These are phyloP conservation scores for Bathynomus jamesi DNA, from an alignment of 1,140 invertebrate species.

Conservation along the genomic window DNA sequence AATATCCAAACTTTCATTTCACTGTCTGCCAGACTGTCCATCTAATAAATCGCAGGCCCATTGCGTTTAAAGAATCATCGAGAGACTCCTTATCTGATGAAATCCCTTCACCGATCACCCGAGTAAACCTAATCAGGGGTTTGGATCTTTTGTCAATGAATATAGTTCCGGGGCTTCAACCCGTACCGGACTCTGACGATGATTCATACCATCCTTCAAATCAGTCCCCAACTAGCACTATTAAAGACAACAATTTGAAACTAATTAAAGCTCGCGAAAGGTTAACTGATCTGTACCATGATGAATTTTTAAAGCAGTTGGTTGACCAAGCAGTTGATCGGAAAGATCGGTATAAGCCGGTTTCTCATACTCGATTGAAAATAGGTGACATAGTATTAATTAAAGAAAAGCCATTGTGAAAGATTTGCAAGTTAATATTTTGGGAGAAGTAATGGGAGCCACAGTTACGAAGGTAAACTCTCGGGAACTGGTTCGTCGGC, in stretches of 20 bases:
- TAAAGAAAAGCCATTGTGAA: background rate
- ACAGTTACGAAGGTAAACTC: background rate
- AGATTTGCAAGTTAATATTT: background rate
- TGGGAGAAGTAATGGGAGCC: constrained; percentile 1
- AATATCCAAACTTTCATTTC: background rate
- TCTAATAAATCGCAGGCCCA: constrained; percentile 1
- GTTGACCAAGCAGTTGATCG: background rate
- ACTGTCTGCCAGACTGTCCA: constrained; percentile 1
- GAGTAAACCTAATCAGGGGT: background rate
- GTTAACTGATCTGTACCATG: background rate
- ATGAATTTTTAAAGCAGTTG: background rate
- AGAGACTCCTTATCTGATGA: too few species aligned
- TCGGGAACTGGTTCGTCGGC: background rate
- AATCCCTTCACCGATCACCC: background rate
- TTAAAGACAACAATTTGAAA: background rate
- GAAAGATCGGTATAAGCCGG: constrained; percentile 4
- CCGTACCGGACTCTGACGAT: background rate
- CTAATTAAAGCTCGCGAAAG: background rate
- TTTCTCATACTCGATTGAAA: background rate
- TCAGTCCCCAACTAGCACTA: background rate
- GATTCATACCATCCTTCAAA: background rate
- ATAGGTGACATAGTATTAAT: background rate
- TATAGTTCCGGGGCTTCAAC: background rate
- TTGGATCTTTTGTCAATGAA: background rate
- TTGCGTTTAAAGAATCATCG: constrained; percentile 5